phyloP scores from a whole-genome alignment of 2,797 vertebrate genomes.

The Rhyacichthys aspro region DNA sequence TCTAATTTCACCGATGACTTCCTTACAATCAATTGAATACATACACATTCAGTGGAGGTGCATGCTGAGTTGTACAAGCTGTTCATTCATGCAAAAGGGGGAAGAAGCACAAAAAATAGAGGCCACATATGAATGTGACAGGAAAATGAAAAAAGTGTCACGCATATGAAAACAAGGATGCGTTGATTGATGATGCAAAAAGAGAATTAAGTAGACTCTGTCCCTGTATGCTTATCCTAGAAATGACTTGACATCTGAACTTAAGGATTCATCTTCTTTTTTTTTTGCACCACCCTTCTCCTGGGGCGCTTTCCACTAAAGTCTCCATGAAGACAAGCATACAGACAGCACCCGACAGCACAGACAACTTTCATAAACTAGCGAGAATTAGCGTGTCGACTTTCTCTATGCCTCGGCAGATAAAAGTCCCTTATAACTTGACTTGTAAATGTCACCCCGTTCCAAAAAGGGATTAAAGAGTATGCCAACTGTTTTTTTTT shows the following conservation, averaged over 20 bases:
- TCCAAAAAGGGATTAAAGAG: conserved; percentile 60
- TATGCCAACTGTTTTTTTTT: conserved; percentile 23
- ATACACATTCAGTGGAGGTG: not conserved
- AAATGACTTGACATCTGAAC: conserved; percentile 55
- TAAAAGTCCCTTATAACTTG: conserved; percentile 51
- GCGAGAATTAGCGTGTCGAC: conserved; percentile 40
- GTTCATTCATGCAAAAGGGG: conserved; percentile 22
- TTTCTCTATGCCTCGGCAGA: conserved; percentile 33
- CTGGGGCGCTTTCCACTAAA: conserved; percentile 13
- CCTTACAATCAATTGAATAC: conserved; percentile 11
- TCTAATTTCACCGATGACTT: conserved; percentile 28
- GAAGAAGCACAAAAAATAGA: not conserved
- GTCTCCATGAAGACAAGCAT: conserved; percentile 26
- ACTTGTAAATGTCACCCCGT: conserved; percentile 43
- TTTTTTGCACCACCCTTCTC: conserved; percentile 26
- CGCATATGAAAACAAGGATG: conserved; percentile 22
- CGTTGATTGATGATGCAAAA: conserved; percentile 62
- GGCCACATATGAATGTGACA: conserved; percentile 40
- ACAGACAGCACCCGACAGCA: conserved; percentile 40
- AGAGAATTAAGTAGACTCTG: conserved; percentile 58
- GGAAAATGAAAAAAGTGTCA: conserved; percentile 5
- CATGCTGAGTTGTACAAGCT: conserved; percentile 24
- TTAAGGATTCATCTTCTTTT: conserved; percentile 49
- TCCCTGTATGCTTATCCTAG: conserved; percentile 54
- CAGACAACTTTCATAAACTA: conserved; percentile 56